Percentiles rank a stretch among this genome's conserved stretches.
phyloP scores from a whole-genome alignment of 1,140 invertebrate species.

The Sycobia sp. region DNA sequence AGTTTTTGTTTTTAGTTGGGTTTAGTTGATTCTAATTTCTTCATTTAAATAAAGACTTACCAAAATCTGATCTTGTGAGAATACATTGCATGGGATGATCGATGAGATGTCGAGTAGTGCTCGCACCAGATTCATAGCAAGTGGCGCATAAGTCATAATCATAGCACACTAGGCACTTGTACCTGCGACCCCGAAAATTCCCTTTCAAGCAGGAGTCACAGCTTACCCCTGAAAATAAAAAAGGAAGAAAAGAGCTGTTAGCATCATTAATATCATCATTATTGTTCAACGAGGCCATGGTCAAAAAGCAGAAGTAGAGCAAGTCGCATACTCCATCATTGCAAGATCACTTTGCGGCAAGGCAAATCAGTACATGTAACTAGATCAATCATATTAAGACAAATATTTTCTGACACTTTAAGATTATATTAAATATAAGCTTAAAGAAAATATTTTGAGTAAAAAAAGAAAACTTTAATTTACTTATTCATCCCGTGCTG shows the following conservation, averaged over 20 bases:
- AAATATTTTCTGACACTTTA: neutral
- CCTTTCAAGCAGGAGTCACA: conserved; percentile 99
- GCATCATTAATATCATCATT: conserved; percentile 7
- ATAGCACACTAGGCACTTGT: conserved; percentile 98
- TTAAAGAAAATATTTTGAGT: conserved; percentile 22
- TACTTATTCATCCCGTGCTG: conserved; percentile 49
- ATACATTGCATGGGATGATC: conserved; percentile 99
- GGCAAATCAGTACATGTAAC: neutral
- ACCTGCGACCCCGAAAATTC: conserved; percentile 95
- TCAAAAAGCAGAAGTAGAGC: conserved; percentile 22
- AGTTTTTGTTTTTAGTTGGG: too few relatives aligned
- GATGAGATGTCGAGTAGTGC: conserved; percentile 88
- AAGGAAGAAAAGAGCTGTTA: conserved; percentile 27
- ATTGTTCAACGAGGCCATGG: conserved; percentile 22
- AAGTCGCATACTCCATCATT: neutral
- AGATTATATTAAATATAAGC: too few relatives aligned
- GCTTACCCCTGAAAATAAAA: conserved; percentile 87
- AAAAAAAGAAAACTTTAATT: conserved; percentile 18
- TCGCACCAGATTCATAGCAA: conserved; percentile 94
- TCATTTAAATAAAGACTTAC: conserved; percentile 68
- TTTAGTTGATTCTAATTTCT: too few relatives aligned
- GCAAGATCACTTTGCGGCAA: neutral
- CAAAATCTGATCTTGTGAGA: conserved; percentile 94
- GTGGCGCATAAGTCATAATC: conserved; percentile 98
- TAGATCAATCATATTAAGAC: neutral